Conservation (phyloP, 2,888 invertebrate genomes). For the Rhagonycha lutea region DNA sequence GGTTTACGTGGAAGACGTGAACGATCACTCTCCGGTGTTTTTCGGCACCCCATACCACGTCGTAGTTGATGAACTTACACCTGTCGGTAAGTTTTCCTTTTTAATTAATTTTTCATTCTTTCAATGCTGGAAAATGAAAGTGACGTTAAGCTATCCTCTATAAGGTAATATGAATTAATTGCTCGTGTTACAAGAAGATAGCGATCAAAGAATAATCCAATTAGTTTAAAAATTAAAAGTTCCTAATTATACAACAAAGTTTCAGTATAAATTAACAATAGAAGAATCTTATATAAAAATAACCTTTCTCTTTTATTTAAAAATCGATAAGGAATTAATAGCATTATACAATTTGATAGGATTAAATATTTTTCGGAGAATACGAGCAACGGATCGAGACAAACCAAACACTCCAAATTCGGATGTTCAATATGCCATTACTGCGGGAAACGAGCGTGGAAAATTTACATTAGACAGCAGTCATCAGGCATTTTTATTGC, state of each 20-base stretch:
- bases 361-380: slow-evolving; percentile 79
- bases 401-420: slow-evolving; percentile 89
- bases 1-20: slow-evolving; percentile 86
- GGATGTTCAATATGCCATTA: slow-evolving; percentile 80
- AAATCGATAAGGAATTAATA: background rate
- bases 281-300: background rate
- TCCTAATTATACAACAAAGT: background rate
- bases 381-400: slow-evolving; percentile 80
- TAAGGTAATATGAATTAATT: background rate
- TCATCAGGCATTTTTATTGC: slow-evolving; percentile 74
- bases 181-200: background rate
- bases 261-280: background rate
- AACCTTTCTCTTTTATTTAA: background rate
- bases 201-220: background rate
- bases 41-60: slow-evolving; percentile 78
- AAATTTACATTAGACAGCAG: slow-evolving; percentile 81
- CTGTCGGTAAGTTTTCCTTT: slow-evolving; percentile 62
- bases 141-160: slow-evolving; percentile 1
- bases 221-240: background rate
- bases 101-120: background rate
- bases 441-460: slow-evolving; percentile 71
- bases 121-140: background rate
- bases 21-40: slow-evolving; percentile 82
- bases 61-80: slow-evolving; percentile 80
- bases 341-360: slow-evolving; percentile 56